Evolutionary conservation across 2,113 vertebrate genomes (phyloP), one percentile per base, ranked within the genome.

Genomic region (Perca fluviatilis): DNA sequence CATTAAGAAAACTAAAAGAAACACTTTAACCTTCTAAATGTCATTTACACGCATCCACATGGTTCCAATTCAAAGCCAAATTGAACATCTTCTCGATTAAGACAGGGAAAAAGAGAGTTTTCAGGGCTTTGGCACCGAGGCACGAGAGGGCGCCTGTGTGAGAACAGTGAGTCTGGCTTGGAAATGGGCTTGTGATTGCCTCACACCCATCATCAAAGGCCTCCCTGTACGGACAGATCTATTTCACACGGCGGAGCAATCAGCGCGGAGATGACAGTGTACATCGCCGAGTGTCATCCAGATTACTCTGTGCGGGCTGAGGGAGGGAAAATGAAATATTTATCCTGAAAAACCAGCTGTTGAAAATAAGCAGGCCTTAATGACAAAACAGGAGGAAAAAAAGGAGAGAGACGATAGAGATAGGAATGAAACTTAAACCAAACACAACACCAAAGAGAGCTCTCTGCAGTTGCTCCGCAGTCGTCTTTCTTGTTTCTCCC

Each of bases 301-400:
- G 82, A 88, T 90, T 87, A 86, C 77, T 79, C 30, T 25, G 10
- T 47, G 25, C 23, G 18, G 23, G 53, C 73, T 72, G 73, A 70
- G 40, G 77, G 60, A 68, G 23, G 64, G 36, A 15, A 75, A 69
- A 82, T 87, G 77, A 91, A 88, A 91, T 87, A 89, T 92, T 89
- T 88, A 84, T 89, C 61, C 53, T 7, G 68, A 61, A 76, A 75
- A 88, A 76, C 21, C 30, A 69, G 74, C 86, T 80, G 86, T 75
- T 76, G 60, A 70, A 83, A 82, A 76, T 1, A 40, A 63, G 83
- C 12, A 43, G 27, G 56, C 47, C 6, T 70, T 15, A 27, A 5
- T 36, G 77, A 57, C 56, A 79, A 74, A 74, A 77, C 16, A 21
- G 18, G 25, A 33, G 19, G 36, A 40, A 30, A 16, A 8, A 43